These are phyloP conservation scores for Gallinago stenura DNA, from an alignment of 2,797 vertebrate species.

Conservation along the genomic window DNA sequence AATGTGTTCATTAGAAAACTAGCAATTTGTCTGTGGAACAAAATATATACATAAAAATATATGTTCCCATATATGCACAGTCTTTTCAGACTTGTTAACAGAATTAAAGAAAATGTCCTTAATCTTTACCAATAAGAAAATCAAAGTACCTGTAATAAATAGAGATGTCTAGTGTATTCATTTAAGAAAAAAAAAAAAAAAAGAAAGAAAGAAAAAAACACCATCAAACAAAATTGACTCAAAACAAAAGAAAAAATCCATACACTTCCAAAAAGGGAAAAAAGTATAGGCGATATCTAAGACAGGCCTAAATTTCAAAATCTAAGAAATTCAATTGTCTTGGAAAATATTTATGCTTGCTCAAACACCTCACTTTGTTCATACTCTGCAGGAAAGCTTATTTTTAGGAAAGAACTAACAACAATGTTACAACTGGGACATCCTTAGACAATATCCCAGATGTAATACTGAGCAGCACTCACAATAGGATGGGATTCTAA, in stretches of 20 bases:
- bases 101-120: not conserved
- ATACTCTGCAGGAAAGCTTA: not conserved
- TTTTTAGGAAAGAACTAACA: not conserved
- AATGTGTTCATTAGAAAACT: conserved; percentile 27
- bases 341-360: not conserved
- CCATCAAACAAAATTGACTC: too few species aligned
- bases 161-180: not conserved
- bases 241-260: not conserved
- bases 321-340: not conserved
- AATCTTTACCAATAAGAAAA: not conserved
- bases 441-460: not conserved
- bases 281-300: not conserved
- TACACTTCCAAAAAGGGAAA: not conserved
- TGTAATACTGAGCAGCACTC: not conserved
- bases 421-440: not conserved
- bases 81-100: not conserved
- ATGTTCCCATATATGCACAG: not conserved
- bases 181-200: not conserved
- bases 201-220: not conserved
- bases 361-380: not conserved
- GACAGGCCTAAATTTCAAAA: not conserved
- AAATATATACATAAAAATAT: not conserved
- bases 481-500: not conserved
- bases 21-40: not conserved
- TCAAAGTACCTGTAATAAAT: not conserved